A percentile compares a stretch with the other conserved stretches of the same genome.
These are phyloP conservation scores for Caenorhabditis virilis DNA, from an alignment of 2,888 invertebrate genomes.

Conservation along the genomic window DNA sequence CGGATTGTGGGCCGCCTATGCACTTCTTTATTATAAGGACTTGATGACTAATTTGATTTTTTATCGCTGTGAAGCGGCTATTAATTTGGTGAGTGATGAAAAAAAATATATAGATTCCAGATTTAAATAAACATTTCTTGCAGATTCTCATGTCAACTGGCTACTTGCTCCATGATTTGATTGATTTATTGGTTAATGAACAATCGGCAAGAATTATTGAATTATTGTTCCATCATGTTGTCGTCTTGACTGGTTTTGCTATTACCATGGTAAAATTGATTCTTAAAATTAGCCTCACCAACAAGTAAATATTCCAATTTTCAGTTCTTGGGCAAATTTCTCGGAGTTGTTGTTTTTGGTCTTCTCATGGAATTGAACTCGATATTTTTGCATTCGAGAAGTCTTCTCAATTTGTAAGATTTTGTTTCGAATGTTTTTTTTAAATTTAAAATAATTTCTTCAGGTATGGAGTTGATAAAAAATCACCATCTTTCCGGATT, in stretches of 20 bases:
- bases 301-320: constrained; percentile 4
- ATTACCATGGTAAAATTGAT: constrained; percentile 49
- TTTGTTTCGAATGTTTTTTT: neutral
- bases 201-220: constrained; percentile 65
- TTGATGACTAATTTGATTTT: constrained; percentile 50
- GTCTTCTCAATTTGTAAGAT: constrained; percentile 47
- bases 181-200: constrained; percentile 67
- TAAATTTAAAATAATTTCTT: constrained; percentile 4
- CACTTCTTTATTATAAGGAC: constrained; percentile 42
- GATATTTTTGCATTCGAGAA: constrained; percentile 59
- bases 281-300: neutral
- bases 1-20: constrained; percentile 54
- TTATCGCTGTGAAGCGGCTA: constrained; percentile 43
- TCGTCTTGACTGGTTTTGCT: constrained; percentile 61
- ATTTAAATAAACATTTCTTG: neutral
- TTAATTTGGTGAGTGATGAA: constrained; percentile 34
- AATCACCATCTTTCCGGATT: constrained; percentile 59
- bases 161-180: constrained; percentile 65
- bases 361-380: constrained; percentile 68
- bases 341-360: constrained; percentile 65
- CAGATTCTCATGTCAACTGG: constrained; percentile 64
- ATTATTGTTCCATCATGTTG: constrained; percentile 66
- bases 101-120: neutral
- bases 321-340: constrained; percentile 50
- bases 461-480: constrained; percentile 58